Conservation (phyloP, 2,797 vertebrate genomes). For the Protonibea diacanthus region DNA sequence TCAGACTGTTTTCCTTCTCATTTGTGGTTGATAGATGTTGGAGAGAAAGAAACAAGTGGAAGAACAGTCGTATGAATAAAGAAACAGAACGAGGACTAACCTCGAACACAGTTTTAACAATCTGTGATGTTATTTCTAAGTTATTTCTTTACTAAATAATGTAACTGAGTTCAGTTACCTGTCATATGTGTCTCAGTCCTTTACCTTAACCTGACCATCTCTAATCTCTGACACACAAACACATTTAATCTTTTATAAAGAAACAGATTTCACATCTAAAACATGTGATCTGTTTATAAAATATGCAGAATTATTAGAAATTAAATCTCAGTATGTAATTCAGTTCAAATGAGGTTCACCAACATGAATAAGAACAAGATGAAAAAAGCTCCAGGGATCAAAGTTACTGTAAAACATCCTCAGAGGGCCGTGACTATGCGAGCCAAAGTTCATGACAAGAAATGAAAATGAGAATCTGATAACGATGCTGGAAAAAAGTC, state of each 20-base stretch:
- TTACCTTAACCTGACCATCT: background rate
- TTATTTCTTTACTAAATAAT: background rate
- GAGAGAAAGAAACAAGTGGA: background rate
- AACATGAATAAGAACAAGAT: background rate
- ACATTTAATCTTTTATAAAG: background rate
- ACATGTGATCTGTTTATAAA: background rate
- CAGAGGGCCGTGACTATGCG: too few relatives aligned
- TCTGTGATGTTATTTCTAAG: background rate
- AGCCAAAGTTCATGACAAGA: too few relatives aligned
- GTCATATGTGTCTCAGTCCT: background rate
- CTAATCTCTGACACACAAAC: background rate
- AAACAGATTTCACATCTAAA: too few relatives aligned
- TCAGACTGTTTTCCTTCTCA: background rate
- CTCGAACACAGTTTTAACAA: background rate
- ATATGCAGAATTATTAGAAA: background rate
- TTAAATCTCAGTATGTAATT: too few relatives aligned
- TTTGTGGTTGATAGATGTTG: conserved; percentile 1
- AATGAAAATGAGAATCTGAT: too few relatives aligned
- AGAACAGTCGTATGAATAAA: background rate
- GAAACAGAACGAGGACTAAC: background rate
- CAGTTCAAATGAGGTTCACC: background rate
- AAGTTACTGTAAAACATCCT: too few relatives aligned
- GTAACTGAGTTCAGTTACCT: background rate
- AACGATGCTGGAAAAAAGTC: too few relatives aligned
- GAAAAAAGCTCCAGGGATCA: too few relatives aligned